Conservation (phyloP, 2,113 vertebrate genomes). For the Cottus gobio region DNA sequence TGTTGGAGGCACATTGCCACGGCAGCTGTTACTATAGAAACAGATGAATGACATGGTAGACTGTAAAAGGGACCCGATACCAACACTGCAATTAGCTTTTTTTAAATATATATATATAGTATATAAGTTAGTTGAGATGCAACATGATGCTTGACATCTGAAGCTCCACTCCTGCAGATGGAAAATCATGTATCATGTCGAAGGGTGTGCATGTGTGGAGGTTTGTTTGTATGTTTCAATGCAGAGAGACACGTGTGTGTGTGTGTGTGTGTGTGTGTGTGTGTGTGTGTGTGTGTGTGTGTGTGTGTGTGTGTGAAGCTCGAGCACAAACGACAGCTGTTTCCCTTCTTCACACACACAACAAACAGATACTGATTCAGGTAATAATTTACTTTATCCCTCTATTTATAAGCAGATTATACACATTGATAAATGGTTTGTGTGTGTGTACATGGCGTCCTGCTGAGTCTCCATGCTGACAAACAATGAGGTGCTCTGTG, state of each 20-base stretch:
- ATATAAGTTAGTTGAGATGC: too few species aligned
- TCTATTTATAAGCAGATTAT: background rate
- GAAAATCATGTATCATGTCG: background rate
- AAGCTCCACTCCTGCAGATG: background rate
- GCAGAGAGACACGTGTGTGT: background rate
- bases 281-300: background rate
- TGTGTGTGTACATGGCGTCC: background rate
- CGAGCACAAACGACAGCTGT: constrained; percentile 63
- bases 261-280: background rate
- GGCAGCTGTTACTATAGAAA: background rate
- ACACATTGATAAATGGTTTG: background rate
- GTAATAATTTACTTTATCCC: constrained; percentile 25
- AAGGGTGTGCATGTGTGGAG: background rate
- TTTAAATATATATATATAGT: too few species aligned
- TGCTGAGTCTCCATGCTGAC: background rate
- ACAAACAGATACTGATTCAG: constrained; percentile 39
- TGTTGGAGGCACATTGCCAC: background rate
- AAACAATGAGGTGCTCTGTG: constrained; percentile 35
- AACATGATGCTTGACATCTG: background rate
- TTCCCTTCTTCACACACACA: constrained; percentile 34
- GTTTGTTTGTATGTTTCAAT: background rate
- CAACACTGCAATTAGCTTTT: too few species aligned
- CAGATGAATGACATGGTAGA: background rate
- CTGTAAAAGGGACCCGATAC: background rate
- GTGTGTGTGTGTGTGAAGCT: constrained; percentile 47